phyloP scores from a whole-genome alignment of 1,140 invertebrate genomes.

The Orius laevigatus region DNA sequence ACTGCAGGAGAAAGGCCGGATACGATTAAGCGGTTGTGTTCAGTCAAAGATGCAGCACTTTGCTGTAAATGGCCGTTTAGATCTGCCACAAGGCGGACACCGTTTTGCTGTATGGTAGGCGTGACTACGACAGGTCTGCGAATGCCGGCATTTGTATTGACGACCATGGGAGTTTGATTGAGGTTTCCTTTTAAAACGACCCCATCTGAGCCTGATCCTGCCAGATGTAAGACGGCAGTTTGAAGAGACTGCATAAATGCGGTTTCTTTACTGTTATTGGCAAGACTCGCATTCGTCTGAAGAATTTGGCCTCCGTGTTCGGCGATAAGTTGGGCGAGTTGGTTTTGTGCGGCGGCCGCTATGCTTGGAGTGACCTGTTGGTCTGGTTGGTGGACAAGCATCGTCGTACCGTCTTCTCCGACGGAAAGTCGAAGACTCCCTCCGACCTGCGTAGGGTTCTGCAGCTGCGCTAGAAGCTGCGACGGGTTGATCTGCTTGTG shows the following conservation, averaged over 20 bases:
- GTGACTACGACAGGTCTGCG: slow-evolving; percentile 16
- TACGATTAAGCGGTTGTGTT: slow-evolving; percentile 19
- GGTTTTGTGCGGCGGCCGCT: slow-evolving; percentile 23
- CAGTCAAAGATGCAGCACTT: slow-evolving; percentile 10
- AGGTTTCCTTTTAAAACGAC: slow-evolving; percentile 11
- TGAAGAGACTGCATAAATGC: slow-evolving; percentile 18
- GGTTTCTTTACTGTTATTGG: slow-evolving; percentile 12
- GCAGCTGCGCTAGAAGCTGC: slow-evolving; percentile 19
- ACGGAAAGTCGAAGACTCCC: slow-evolving; percentile 30
- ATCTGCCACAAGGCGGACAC: slow-evolving; percentile 20
- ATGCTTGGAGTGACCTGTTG: slow-evolving; percentile 21
- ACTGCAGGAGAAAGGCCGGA: slow-evolving; percentile 12
- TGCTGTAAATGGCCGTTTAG: slow-evolving; percentile 16
- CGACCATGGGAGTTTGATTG: slow-evolving; percentile 10
- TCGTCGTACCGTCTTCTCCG: slow-evolving; percentile 32
- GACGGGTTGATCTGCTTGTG: slow-evolving; percentile 15
- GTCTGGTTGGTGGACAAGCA: slow-evolving; percentile 30
- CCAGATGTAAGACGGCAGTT: slow-evolving; percentile 22
- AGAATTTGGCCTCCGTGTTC: slow-evolving; percentile 22
- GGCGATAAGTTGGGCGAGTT: slow-evolving; percentile 23
- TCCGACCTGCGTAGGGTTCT: slow-evolving; percentile 24
- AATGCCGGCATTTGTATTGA: slow-evolving; percentile 4
- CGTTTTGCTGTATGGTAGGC: slow-evolving; percentile 20
- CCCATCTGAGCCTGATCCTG: slow-evolving; percentile 18
- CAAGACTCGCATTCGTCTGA: slow-evolving; percentile 16